These are phyloP conservation scores for Pocillopora meandrina DNA, from an alignment of 92 coral and sea anemone species.

Conservation along the genomic window DNA sequence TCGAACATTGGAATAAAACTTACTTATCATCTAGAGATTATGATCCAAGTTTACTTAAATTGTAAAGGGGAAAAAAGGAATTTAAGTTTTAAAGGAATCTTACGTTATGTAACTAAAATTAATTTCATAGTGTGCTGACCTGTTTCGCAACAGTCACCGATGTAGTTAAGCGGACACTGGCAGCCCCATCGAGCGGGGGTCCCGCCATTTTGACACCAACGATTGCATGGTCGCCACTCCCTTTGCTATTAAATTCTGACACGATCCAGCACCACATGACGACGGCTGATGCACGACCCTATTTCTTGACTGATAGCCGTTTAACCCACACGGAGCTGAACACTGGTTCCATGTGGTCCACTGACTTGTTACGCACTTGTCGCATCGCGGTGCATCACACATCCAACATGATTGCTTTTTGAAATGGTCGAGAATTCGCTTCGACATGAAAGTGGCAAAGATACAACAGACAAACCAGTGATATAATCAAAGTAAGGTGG, in stretches of 20 bases:
- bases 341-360: slow-evolving; percentile 32
- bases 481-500: background rate
- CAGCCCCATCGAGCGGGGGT: slow-evolving; percentile 32
- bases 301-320: slow-evolving; percentile 31
- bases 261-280: slow-evolving; percentile 8
- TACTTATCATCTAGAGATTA: background rate
- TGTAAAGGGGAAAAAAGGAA: background rate
- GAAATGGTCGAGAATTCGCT: slow-evolving; percentile 8
- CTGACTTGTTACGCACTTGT: slow-evolving; percentile 19
- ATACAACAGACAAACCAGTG: background rate
- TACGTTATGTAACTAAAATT: background rate
- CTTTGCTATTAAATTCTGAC: background rate
- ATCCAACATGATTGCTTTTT: slow-evolving; percentile 22
- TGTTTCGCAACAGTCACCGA: slow-evolving; percentile 53
- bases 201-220: slow-evolving; percentile 57
- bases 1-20: background rate
- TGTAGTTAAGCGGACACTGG: slow-evolving; percentile 41
- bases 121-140: background rate
- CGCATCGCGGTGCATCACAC: slow-evolving; percentile 17
- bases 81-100: no score
- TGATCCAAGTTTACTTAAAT: background rate
- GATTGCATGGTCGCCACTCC: slow-evolving; percentile 48
- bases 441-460: background rate
- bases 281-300: slow-evolving; percentile 18
- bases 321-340: slow-evolving; percentile 29